These are phyloP conservation scores for Proisotoma minuta DNA, from an alignment of 2,888 invertebrate species.

Conservation along the genomic window DNA sequence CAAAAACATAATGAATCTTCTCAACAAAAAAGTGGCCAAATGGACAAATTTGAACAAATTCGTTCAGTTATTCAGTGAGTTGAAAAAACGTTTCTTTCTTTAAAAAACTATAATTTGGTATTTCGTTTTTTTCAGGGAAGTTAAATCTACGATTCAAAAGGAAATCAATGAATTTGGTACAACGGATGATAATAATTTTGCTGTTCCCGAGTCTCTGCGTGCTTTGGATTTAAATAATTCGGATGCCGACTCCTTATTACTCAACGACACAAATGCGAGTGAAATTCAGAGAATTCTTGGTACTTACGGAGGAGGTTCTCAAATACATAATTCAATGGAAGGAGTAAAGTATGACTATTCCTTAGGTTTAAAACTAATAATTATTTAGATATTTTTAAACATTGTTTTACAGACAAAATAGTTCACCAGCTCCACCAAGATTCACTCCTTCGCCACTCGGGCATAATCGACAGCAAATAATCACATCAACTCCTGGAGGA, in stretches of 20 bases:
- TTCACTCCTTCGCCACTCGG: too few species aligned
- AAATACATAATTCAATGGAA: not conserved
- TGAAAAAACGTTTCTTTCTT: not conserved
- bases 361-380: too few species aligned
- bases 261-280: slow-evolving; percentile 35
- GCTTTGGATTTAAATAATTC: slow-evolving; percentile 16
- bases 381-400: too few species aligned
- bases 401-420: too few species aligned
- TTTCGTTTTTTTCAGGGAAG: slow-evolving; percentile 28
- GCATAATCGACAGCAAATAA: too few species aligned
- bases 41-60: slow-evolving; percentile 28
- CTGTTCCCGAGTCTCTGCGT: slow-evolving; percentile 5
- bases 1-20: slow-evolving; percentile 10
- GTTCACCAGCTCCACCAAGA: too few species aligned
- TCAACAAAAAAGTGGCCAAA: slow-evolving; percentile 11
- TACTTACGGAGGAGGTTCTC: not conserved
- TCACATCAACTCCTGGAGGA: too few species aligned
- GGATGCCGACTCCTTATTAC: slow-evolving; percentile 15
- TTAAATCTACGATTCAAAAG: slow-evolving; percentile 30
- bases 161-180: slow-evolving; percentile 32
- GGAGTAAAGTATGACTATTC: not conserved
- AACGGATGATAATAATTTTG: not conserved
- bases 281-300: slow-evolving; percentile 35
- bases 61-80: slow-evolving; percentile 34
- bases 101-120: not conserved